Percentiles rank a stretch among this genome's conserved stretches.
Conservation (phyloP, 2,113 vertebrate genomes). For the Eurystomus gularis region DNA sequence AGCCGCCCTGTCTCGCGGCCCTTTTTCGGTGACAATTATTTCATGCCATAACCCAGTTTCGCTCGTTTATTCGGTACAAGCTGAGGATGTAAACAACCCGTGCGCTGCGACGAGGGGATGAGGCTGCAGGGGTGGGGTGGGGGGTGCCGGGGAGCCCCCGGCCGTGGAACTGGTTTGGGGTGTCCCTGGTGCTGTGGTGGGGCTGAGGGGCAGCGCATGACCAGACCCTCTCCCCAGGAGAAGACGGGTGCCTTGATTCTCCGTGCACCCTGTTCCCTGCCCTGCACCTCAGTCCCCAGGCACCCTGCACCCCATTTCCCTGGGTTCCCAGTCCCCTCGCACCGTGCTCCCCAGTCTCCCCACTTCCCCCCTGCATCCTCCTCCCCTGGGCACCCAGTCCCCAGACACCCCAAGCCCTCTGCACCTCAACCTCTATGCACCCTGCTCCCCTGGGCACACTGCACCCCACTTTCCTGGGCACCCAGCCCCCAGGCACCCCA, state of each 20-base stretch:
- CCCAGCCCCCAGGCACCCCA: not conserved
- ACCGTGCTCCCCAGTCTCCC: too few species aligned
- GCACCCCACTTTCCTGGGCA: not conserved
- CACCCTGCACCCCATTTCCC: not conserved
- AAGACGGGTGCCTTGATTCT: too few species aligned
- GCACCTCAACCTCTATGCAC: not conserved
- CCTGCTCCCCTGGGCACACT: too few species aligned
- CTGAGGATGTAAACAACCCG: not conserved
- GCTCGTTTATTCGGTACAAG: not conserved
- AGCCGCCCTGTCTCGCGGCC: not conserved
- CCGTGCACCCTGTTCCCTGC: not conserved
- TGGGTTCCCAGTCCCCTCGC: not conserved
- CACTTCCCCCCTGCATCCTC: not conserved
- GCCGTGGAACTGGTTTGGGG: not conserved
- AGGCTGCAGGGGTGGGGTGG: not conserved
- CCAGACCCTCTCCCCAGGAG: too few species aligned
- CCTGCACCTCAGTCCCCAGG: not conserved
- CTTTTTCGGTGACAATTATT: not conserved
- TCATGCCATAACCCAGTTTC: not conserved
- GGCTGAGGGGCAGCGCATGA: not conserved
- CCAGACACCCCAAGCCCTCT: too few species aligned
- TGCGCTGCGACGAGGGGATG: rapidly evolving
- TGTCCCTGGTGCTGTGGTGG: not conserved
- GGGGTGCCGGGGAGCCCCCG: not conserved
- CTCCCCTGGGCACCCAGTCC: not conserved